A percentile compares a stretch with the other conserved stretches of the same genome.
Conservation (phyloP, 2,113 vertebrate species). For the Pterocles gutturalis region DNA sequence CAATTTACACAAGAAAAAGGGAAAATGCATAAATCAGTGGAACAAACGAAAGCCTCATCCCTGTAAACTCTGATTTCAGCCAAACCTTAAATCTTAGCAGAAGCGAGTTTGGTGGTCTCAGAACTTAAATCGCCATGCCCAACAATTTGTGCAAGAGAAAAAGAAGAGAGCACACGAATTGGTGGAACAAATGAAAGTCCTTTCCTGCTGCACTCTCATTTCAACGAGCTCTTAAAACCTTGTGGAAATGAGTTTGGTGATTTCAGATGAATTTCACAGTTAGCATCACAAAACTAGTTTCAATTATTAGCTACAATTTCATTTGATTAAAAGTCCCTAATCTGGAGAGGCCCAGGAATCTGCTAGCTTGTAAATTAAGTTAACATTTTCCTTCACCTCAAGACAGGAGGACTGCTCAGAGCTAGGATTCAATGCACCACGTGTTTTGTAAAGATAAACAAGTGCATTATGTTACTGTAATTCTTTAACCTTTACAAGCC, state of each 20-base stretch:
- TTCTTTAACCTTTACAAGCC: slow-evolving; percentile 7
- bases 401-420: slow-evolving; percentile 58
- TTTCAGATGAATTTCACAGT: slow-evolving; percentile 60
- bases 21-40: slow-evolving; percentile 30
- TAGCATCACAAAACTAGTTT: slow-evolving; percentile 50
- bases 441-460: slow-evolving; percentile 53
- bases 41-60: slow-evolving; percentile 28
- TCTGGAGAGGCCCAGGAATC: slow-evolving; percentile 37
- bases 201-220: slow-evolving; percentile 11
- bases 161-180: slow-evolving; percentile 19
- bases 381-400: slow-evolving; percentile 57
- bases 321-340: slow-evolving; percentile 65
- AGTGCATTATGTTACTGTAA: slow-evolving; percentile 17
- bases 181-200: slow-evolving; percentile 27
- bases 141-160: not conserved
- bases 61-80: not conserved
- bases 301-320: slow-evolving; percentile 58
- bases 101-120: slow-evolving; percentile 16
- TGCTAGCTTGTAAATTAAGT: slow-evolving; percentile 64
- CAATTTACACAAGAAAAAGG: slow-evolving; percentile 50
- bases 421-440: slow-evolving; percentile 37
- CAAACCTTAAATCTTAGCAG: slow-evolving; percentile 28
- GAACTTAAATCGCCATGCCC: not conserved
- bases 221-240: slow-evolving; percentile 49
- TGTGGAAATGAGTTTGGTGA: slow-evolving; percentile 29